These are phyloP conservation scores for Pogonognathellus flavescens DNA, from an alignment of 1,140 invertebrate genomes.

Conservation along the genomic window DNA sequence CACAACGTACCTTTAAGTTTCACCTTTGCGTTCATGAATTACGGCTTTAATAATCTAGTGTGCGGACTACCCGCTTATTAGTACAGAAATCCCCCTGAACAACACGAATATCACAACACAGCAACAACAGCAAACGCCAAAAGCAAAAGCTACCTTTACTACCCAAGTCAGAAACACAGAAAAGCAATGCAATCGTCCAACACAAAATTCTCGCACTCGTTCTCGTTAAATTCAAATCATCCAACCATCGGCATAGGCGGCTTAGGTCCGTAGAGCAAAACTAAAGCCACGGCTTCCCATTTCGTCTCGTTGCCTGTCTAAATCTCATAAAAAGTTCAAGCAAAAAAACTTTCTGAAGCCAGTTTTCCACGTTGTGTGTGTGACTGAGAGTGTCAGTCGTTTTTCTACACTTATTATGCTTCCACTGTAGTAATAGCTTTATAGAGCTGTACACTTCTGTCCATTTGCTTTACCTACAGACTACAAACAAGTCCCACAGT, in stretches of 20 bases:
- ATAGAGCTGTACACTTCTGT: not conserved
- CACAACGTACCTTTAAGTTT: no score
- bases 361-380: not conserved
- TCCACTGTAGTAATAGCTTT: not conserved
- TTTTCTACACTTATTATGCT: not conserved
- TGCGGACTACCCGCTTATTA: no score
- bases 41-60: no score
- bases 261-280: not conserved
- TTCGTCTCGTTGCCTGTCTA: slow-evolving; percentile 47
- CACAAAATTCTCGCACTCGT: not conserved
- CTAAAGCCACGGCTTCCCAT: slow-evolving; percentile 22
- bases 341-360: slow-evolving; percentile 21
- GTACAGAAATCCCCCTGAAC: no score
- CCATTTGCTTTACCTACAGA: not conserved
- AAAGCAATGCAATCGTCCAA: not conserved
- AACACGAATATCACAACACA: not conserved
- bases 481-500: not conserved
- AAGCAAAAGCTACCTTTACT: not conserved
- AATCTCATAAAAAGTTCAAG: slow-evolving; percentile 35
- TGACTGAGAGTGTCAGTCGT: not conserved
- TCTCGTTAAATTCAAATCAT: slow-evolving; percentile 23
- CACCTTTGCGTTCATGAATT: no score
- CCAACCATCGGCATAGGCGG: not conserved
- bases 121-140: not conserved
- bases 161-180: not conserved